These are phyloP conservation scores for Drosophila kurseongensis DNA, from an alignment of 1,140 invertebrate genomes.

Conservation along the genomic window DNA sequence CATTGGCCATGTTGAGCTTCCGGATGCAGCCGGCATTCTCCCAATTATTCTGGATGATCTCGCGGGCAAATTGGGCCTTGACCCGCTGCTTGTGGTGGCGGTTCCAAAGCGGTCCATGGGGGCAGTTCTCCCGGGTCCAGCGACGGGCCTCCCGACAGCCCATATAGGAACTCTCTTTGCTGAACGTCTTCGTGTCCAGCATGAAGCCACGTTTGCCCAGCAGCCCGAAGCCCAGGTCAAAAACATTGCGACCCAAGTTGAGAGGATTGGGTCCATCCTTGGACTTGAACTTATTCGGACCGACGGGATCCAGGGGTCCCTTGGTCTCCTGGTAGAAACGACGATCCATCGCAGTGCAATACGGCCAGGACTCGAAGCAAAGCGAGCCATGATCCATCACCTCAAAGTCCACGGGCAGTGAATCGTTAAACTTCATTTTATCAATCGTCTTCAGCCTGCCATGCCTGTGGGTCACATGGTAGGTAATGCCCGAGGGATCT, in stretches of 20 bases:
- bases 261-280: conserved; percentile 10
- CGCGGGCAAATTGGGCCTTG: conserved; percentile 22
- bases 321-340: conserved; percentile 39
- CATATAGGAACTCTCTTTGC: conserved; percentile 26
- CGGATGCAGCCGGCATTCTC: background rate
- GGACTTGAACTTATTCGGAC: conserved; percentile 14
- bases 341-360: conserved; percentile 50
- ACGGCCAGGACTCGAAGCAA: conserved; percentile 44
- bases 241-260: conserved; percentile 25
- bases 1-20: background rate
- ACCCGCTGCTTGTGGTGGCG: conserved; percentile 16
- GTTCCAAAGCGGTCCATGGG: conserved; percentile 32
- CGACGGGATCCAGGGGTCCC: conserved; percentile 14
- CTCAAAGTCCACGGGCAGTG: conserved; percentile 38
- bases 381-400: background rate
- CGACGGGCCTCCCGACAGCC: conserved; percentile 30
- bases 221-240: conserved; percentile 58
- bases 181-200: background rate
- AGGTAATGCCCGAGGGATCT: conserved; percentile 25
- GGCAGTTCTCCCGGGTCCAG: conserved; percentile 61
- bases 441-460: conserved; percentile 46
- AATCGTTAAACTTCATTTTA: conserved; percentile 52
- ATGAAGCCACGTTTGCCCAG: conserved; percentile 24
- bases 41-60: conserved; percentile 54
- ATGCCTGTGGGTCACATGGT: conserved; percentile 43